Evolutionary conservation across 1,140 invertebrate species (phyloP).

Genomic region (Drosophila malerkotliana): DNA sequence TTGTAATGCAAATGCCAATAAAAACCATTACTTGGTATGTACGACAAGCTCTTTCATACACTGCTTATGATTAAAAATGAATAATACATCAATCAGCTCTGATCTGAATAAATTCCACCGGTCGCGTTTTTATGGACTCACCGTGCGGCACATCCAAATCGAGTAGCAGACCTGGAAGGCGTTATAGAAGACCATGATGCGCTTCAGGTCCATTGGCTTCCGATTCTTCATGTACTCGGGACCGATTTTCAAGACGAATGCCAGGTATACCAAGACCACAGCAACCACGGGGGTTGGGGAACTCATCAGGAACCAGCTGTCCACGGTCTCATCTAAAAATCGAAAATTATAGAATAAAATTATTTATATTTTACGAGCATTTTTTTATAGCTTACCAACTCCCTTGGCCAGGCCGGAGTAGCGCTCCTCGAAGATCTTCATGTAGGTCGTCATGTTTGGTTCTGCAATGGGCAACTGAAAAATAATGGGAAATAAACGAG

Average conservation of each 20-base stretch:
- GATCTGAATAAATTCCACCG: conserved; percentile 30
- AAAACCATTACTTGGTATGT: conserved; percentile 22
- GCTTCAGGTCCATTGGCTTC: conserved; percentile 89
- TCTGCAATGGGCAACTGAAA: conserved; percentile 49
- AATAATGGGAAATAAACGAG: conserved; percentile 7
- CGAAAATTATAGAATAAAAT: neutral
- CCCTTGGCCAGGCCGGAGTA: conserved; percentile 76
- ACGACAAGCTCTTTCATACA: conserved; percentile 5
- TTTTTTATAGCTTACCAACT: conserved; percentile 66
- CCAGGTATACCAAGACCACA: conserved; percentile 88
- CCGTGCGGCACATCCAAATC: conserved; percentile 80
- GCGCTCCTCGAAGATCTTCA: conserved; percentile 79
- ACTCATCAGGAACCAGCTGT: conserved; percentile 87
- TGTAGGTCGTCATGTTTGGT: conserved; percentile 71
- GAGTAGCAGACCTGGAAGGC: conserved; percentile 88
- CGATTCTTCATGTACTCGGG: conserved; percentile 90
- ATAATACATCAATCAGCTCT: conserved; percentile 38
- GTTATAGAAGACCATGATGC: conserved; percentile 90
- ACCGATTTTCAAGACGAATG: conserved; percentile 88
- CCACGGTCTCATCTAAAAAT: conserved; percentile 86
- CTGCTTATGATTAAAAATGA: conserved; percentile 36
- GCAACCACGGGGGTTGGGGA: conserved; percentile 85
- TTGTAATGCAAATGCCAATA: conserved; percentile 10
- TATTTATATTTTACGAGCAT: neutral
- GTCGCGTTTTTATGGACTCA: conserved; percentile 47